Base-by-base conservation (phyloP, 2,113 vertebrate species). In the Eurypyga helias region DNA sequence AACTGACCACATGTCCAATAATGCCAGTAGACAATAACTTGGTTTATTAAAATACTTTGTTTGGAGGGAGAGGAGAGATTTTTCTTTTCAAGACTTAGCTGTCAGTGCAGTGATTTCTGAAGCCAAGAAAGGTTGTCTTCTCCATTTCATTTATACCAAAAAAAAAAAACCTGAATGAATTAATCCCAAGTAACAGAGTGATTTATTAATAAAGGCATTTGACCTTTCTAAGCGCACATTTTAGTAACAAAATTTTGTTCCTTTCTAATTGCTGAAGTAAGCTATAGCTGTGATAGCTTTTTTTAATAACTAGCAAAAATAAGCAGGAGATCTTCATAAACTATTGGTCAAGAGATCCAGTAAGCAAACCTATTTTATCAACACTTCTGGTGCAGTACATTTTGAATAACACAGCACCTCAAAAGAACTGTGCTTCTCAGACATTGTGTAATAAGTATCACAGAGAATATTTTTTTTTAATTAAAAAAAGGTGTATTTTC, bases 1-100 rank as follows among this genome's bases (percentile, higher is more conserved):
- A 99, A 98, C 97, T 99, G 99, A 99, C 98, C 99, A 99, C 99
- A 99, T 99, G 98, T 98, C 98, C 98, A 97, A 98, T 97, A 98
- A 98, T 96, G 80, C 85, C 86, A 97, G 97, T 73, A 97, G 98
- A 98, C 98, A 98, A 98, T 97, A 98, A 97, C 93, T 98, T 83
- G 72, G 83, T 96, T 98, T 97, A 98, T 97, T 98, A 96, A 97
- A 97, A 98, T 95, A 94, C 91, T 96, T 97, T 81, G 87, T 84
- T 94, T 95, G 69, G 73, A 96, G 48, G 25, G 66, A 82, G 89
- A 87, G 10, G 73, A 70, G 52, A 80, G 41, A 9, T 62, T 88
- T 92, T 77, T 83, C 45, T 81, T 89, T 88, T 87, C 92, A 88
- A 92, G 69, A 52, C 69, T 90, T 76, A 46, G 78, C 75, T 89